Evolutionary conservation across 2,888 invertebrate species (phyloP), one percentile per base, ranked within the genome.

Genomic region (Phania funesta): DNA sequence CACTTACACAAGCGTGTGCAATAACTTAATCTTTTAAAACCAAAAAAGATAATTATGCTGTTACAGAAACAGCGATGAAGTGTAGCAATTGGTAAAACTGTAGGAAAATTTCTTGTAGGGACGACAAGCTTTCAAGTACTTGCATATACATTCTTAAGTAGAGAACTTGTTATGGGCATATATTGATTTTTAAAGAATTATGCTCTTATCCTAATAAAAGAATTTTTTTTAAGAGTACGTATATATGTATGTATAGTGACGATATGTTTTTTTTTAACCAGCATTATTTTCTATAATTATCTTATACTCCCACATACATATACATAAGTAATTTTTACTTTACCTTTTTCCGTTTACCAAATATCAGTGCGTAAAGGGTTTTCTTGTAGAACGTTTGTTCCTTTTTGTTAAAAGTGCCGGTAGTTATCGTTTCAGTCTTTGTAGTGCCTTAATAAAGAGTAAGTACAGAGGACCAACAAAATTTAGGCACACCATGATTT

Each of bases 161-260:
- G 29, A 22, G 75, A 65, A 6, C 52, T 80, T 64, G 83, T 56
- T 77, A 74, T 83, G 83, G 80, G 83, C 83, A 83, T 80, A 77
- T 77, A 80, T 83, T 80, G 56, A 38, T 77, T 76, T 56, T 67
- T 8, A 13, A 60, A 65, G 62, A 60, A 73, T 60, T 73, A 80
- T 80, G 76, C 78, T 77, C 74, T 75, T 78, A 52, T 82, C 78
- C 79, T 83, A 65, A 71, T 70, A 71, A 54, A 64, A 64, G 22
- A 16, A n/a, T n/a, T n/a, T n/a, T n/a, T n/a, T n/a, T n/a, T n/a
- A n/a, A n/a, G n/a, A n/a, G 38, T 46, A 32, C 71, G 46, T 75
- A 29, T 35, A 29, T 75, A 52, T 70, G 38, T 56, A 35, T 68
- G 18, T 41, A 41, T n/a, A 18, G 44, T 26, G 41, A n/a, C n/a